Conservation (phyloP, 1,140 invertebrate species). For the Helicoverpa armigera region DNA sequence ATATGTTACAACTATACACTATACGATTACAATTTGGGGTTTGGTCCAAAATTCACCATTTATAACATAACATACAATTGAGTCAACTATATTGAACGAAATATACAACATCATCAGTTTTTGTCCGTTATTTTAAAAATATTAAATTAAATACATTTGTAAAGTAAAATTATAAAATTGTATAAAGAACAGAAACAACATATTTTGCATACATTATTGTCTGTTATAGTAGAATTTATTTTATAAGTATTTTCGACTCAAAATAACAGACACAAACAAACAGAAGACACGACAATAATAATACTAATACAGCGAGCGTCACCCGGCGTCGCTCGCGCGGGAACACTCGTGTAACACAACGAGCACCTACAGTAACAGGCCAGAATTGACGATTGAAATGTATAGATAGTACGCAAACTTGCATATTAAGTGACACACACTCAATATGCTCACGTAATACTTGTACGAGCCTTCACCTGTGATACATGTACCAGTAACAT, state of each 20-base stretch:
- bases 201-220: background rate
- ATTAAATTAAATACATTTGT: background rate
- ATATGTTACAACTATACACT: slow-evolving; percentile 21
- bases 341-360: background rate
- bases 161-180: background rate
- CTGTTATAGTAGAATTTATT: background rate
- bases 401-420: slow-evolving; percentile 29
- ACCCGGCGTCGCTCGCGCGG: background rate
- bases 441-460: background rate
- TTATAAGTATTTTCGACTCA: background rate
- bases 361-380: slow-evolving; percentile 10
- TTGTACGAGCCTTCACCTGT: background rate
- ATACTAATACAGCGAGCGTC: slow-evolving; percentile 31
- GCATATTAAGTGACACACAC: background rate
- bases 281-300: slow-evolving; percentile 5
- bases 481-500: background rate
- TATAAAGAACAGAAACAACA: background rate
- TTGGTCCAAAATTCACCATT: slow-evolving; percentile 46
- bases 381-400: slow-evolving; percentile 30
- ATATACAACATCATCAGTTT: slow-evolving; percentile 1
- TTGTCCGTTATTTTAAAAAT: background rate
- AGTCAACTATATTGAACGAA: slow-evolving; percentile 11
- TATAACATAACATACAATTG: slow-evolving; percentile 41
- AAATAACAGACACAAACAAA: slow-evolving; percentile 3
- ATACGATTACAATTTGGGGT: slow-evolving; percentile 19